Evolutionary conservation across 2,797 vertebrate genomes (phyloP).

Genomic region (Cirrhinus molitorella): DNA sequence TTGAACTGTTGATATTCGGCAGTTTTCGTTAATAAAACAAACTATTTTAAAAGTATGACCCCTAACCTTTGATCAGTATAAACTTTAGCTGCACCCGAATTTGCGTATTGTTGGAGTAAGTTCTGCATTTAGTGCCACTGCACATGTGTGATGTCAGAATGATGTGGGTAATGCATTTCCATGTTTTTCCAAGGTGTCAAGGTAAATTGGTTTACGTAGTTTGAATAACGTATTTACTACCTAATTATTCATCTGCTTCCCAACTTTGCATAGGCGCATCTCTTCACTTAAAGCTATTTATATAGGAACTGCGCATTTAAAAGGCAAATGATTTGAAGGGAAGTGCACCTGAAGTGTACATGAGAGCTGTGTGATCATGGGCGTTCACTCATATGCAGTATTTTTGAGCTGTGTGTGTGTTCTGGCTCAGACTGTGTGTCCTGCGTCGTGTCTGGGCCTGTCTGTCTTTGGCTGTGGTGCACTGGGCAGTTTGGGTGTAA

Average conservation of each 20-base stretch:
- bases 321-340: neutral
- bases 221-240: slow-evolving; percentile 4
- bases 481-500: slow-evolving; percentile 52
- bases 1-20: too few species aligned
- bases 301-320: neutral
- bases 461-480: slow-evolving; percentile 22
- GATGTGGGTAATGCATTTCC: neutral
- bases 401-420: slow-evolving; percentile 29
- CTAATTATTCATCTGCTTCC: neutral
- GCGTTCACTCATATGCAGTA: neutral
- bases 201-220: neutral
- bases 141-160: neutral
- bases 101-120: neutral
- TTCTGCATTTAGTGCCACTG: neutral
- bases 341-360: slow-evolving; percentile 1
- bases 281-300: neutral
- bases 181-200: neutral
- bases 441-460: slow-evolving; percentile 51
- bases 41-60: neutral
- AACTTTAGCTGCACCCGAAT: neutral
- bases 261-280: neutral
- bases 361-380: neutral
- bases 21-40: too few species aligned
- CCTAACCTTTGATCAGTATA: neutral
- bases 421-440: slow-evolving; percentile 12